A percentile compares a stretch with the other conserved stretches of the same genome.
Evolutionary conservation across 2,113 vertebrate genomes (phyloP).

Genomic region (Neodontobutis hainanensis): DNA sequence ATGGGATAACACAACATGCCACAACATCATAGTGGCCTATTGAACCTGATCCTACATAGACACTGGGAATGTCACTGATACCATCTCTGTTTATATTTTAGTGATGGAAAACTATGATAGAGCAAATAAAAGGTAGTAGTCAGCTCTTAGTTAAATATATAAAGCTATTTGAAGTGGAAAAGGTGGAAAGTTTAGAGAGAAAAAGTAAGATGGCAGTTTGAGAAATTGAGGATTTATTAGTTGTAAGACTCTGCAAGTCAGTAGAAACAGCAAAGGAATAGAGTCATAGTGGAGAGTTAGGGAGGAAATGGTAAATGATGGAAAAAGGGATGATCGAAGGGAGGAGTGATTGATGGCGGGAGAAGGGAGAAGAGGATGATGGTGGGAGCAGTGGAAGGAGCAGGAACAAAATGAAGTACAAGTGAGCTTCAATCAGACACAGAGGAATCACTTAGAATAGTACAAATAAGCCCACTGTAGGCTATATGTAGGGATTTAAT

Average conservation of each 20-base stretch:
- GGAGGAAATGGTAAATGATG: conserved; percentile 36
- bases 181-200: conserved; percentile 22
- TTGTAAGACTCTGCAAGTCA: not conserved
- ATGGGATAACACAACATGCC: conserved; percentile 52
- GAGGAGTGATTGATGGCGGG: conserved; percentile 35
- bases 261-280: conserved; percentile 8
- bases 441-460: not conserved
- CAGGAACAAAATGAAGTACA: conserved; percentile 22
- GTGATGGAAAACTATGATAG: conserved; percentile 41
- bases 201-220: conserved; percentile 14
- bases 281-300: conserved; percentile 9
- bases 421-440: conserved; percentile 11
- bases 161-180: conserved; percentile 21
- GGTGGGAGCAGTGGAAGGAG: conserved; percentile 48
- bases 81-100: conserved; percentile 68
- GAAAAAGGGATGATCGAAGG: conserved; percentile 36
- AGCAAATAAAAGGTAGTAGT: conserved; percentile 30
- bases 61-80: conserved; percentile 48
- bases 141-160: conserved; percentile 17
- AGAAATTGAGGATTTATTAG: conserved; percentile 20
- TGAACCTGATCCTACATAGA: conserved; percentile 59
- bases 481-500: too few relatives aligned
- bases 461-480: not conserved
- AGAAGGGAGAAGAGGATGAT: conserved; percentile 45
- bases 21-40: conserved; percentile 45